Evolutionary conservation across 2,113 vertebrate species (phyloP), one percentile per base, ranked within the genome.

Genomic region (Xenotilapia longispinis): DNA sequence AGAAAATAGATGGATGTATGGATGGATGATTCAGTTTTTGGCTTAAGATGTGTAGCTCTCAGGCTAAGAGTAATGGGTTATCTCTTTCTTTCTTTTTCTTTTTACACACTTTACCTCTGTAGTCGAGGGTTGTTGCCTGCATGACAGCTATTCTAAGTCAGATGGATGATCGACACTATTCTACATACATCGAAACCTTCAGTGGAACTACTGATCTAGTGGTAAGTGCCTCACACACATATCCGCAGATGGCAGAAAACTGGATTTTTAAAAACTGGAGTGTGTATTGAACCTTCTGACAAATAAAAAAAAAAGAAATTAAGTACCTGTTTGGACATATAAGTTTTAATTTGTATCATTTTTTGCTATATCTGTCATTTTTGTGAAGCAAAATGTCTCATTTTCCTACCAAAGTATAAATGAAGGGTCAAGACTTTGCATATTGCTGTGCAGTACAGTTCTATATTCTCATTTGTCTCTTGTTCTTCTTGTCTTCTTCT

Each of bases 101-200:
- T 84, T 81, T 28, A 19, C 26, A 78, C 70, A 19, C 45, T 83
- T 78, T 75, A 9, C 73, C 28, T 87, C 28, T 87, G 19, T 45
- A 99, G 99, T 98, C 98, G 93, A 97, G 97, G 86, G 99, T 99
- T 90, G 98, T 99, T 84, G 98, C 98, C 0, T 99, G 98, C 86
- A 99, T 99, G 99, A 99, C 99, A 31, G 99, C 99, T 0, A 98
- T 99, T 90, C 96, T 99, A 84, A 97, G 97, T 90, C 99, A 99
- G 96, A 99, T 99, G 99, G 96, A 92, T 1, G 97, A 99, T 92
- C 97, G 95, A 47, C 99, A 99, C 95, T 99, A 99, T 60, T 96
- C 97, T 4, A 92, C 93, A 36, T 99, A 99, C 92, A 98, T 99
- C 31, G 98, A 99, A 94, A 99, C 97, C 26, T 99, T 99, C 94